These are phyloP conservation scores for Uloborus plumipes DNA, from an alignment of 2,888 invertebrate species.

Conservation along the genomic window DNA sequence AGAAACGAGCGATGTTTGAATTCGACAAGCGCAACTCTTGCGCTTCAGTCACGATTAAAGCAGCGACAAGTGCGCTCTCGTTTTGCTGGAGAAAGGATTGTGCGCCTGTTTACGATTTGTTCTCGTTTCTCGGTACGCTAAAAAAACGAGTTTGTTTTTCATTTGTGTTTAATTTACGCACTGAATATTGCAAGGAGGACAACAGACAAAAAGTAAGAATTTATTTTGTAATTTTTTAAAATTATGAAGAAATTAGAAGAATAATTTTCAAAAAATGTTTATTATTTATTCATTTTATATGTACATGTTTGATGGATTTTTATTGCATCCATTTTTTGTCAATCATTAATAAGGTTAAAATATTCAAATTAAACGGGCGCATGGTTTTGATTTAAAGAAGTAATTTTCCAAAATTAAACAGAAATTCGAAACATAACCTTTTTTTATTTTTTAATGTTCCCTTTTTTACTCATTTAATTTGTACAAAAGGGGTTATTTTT, in stretches of 20 bases:
- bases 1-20: constrained; percentile 12
- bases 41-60: constrained; percentile 15
- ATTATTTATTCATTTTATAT: no score
- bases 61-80: not conserved
- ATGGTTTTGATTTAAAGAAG: no score
- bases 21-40: constrained; percentile 19
- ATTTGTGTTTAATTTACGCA: constrained; percentile 1
- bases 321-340: no score
- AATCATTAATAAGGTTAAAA: no score
- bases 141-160: constrained; percentile 8
- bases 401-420: no score
- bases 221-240: not conserved
- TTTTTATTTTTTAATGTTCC: no score
- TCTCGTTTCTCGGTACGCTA: not conserved
- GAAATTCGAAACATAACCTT: no score
- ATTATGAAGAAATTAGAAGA: not conserved
- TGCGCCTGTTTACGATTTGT: constrained; percentile 10
- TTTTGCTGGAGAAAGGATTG: not conserved
- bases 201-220: constrained; percentile 46
- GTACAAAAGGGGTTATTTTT: no score
- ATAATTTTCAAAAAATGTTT: not conserved
- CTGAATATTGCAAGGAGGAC: constrained; percentile 17
- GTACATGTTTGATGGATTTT: no score
- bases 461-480: no score
- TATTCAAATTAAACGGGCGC: no score